Base-by-base conservation (phyloP, 2,797 vertebrate species). In the Hyperoplus immaculatus region DNA sequence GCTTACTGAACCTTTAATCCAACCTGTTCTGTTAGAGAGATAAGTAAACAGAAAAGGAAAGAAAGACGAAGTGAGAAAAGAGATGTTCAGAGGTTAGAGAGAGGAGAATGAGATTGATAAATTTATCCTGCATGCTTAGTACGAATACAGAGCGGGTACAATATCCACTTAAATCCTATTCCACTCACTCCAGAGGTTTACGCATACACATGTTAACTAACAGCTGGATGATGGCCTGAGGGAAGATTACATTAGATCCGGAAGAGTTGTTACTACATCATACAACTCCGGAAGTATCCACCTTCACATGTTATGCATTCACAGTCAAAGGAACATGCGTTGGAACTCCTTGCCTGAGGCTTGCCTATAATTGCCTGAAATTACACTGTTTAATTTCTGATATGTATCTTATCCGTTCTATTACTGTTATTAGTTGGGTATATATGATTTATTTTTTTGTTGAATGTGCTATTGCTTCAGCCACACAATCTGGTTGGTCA, bases 131-230 rank as follows among this genome's bases (percentile, higher is more conserved):
- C 50, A 69, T 58, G 64, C 74, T 74, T 69, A 54, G 67, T 49
- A 62, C 36, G 58, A 79, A 84, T 86, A 82, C 51, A 80, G 75
- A 41, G 21, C 8, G 21, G 68, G 72, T 68, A 73, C 65, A 81
- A 69, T 74, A 73, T 70, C 72, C 55, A 15, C 66, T 80, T 63
- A 70, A 67, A 81, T 89, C 80, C 60, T 65, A 68, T 70, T 70
- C 50, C 78, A 75, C 59, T 72, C 67, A 64, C 77, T 69, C 54
- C 69, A 69, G 50, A 73, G 74, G 42, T 60, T 43, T 47, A 54
- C 16, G 46, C 51, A 67, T 75, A 8, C 69, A 62, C 65, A 51
- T 72, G 60, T 53, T 50, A 64, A 71, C 55, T 81, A 67, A 50
- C 43, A 53, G 21, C 29, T 43, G 50, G 21, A 66, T 53, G 36